Percentiles rank a stretch among this genome's conserved stretches.
These are phyloP conservation scores for Paraescarpia echinospica DNA, from an alignment of 1,140 invertebrate species.

Conservation along the genomic window DNA sequence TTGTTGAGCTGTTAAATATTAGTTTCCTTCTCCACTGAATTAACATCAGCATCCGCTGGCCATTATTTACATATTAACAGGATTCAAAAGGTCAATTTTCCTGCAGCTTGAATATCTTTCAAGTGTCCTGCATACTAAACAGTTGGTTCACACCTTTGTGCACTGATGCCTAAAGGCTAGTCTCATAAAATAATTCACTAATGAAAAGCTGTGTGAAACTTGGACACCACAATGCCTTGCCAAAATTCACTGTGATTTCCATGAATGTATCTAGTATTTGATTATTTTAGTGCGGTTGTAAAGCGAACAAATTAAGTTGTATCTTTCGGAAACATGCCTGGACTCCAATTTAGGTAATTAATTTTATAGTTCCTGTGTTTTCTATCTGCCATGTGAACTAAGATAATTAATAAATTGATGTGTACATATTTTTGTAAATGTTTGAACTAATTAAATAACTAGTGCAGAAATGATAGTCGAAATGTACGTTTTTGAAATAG, in stretches of 20 bases:
- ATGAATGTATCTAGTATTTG: background rate
- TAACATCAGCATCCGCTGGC: background rate
- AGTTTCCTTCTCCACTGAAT: background rate
- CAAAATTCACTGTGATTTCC: background rate
- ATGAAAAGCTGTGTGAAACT: background rate
- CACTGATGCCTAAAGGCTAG: background rate
- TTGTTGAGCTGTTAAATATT: background rate
- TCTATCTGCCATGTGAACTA: background rate
- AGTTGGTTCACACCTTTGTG: background rate
- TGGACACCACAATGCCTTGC: background rate
- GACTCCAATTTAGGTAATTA: background rate
- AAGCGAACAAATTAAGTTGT: background rate
- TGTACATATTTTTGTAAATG: no score
- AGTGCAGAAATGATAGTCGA: background rate
- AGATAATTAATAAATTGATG: no score
- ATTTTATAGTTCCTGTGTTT: background rate
- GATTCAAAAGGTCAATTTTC: background rate
- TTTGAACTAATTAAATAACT: background rate
- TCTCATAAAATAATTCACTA: background rate
- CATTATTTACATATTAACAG: background rate
- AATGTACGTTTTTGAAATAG: background rate
- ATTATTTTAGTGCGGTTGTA: background rate
- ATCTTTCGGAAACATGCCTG: background rate
- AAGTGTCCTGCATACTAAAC: background rate
- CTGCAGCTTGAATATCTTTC: background rate